Conservation (phyloP, 2,113 vertebrate species). For the Carollia perspicillata region DNA sequence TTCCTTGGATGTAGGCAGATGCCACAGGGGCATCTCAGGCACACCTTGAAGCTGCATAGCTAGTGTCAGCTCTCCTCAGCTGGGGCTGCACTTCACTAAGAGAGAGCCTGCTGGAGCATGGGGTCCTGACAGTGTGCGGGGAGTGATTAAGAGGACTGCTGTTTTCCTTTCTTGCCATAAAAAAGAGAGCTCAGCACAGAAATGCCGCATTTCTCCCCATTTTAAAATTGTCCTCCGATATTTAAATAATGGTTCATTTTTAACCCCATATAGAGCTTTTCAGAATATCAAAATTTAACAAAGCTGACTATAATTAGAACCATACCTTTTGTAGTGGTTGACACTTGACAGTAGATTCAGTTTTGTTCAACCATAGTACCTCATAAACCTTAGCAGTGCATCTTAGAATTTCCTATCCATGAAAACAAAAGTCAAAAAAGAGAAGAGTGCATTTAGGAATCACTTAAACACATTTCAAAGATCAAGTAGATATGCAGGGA, state of each 20-base stretch:
- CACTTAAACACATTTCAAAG: not conserved
- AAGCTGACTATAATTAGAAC: not conserved
- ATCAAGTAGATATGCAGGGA: not conserved
- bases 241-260: not conserved
- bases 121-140: not conserved
- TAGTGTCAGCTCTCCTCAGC: fast-evolving
- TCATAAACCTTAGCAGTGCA: slow-evolving; percentile 84
- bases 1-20: not conserved
- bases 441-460: not conserved
- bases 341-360: slow-evolving; percentile 77
- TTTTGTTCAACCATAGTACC: slow-evolving; percentile 80
- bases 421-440: slow-evolving; percentile 51
- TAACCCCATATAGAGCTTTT: not conserved
- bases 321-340: slow-evolving; percentile 40
- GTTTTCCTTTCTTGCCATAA: not conserved
- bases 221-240: not conserved
- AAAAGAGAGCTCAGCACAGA: not conserved
- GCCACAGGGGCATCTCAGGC: not conserved
- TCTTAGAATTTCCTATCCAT: slow-evolving; percentile 74
- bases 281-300: not conserved
- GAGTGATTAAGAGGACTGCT: not conserved
- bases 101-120: not conserved
- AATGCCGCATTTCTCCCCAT: not conserved
- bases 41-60: no score
- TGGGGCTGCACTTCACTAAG: fast-evolving